Conservation (phyloP, 2,113 vertebrate species). For the Hepsetus odoe region DNA sequence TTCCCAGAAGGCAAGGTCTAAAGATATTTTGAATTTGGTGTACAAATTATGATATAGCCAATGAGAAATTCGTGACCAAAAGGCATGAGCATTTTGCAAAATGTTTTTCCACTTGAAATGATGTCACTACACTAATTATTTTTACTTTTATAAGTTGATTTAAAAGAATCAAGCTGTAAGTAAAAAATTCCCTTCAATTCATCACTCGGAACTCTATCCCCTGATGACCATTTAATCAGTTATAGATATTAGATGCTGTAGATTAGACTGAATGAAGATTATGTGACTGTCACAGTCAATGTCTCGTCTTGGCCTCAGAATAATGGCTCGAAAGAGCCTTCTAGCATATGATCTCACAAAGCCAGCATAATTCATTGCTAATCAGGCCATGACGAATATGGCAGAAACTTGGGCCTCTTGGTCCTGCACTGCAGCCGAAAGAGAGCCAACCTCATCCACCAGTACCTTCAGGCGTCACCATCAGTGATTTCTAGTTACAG, state of each 20-base stretch:
- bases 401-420: constrained; percentile 9
- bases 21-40: too few relatives aligned
- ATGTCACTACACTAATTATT: too few relatives aligned
- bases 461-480: constrained; percentile 24
- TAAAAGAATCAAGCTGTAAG: too few relatives aligned
- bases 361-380: constrained; percentile 20
- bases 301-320: not conserved
- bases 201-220: too few relatives aligned
- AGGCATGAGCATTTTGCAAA: too few relatives aligned
- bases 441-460: not conserved
- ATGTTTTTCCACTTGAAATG: too few relatives aligned
- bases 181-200: too few relatives aligned
- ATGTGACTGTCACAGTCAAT: not conserved
- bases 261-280: constrained; percentile 10
- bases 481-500: constrained; percentile 25
- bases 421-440: not conserved
- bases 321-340: constrained; percentile 7
- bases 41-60: too few relatives aligned
- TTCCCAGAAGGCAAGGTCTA: too few relatives aligned
- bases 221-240: constrained; percentile 23
- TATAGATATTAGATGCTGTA: not conserved
- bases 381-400: constrained; percentile 27
- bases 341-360: not conserved
- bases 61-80: too few relatives aligned
- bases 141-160: too few relatives aligned